Conservation (phyloP, 2,113 vertebrate species). For the Cnemophilus loriae region DNA sequence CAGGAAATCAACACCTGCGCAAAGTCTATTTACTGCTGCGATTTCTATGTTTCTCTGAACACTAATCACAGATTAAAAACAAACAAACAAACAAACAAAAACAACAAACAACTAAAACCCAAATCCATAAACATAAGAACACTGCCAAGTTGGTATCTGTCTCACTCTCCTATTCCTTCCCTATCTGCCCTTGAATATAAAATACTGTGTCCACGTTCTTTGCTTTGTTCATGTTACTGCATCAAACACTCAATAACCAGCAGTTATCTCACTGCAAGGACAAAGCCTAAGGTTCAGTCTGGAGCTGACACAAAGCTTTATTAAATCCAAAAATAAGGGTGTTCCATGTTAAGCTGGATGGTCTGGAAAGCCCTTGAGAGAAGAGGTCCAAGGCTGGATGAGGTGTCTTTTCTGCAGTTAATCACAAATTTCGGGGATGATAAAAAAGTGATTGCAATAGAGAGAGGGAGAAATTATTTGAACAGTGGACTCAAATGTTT, state of each 20-base stretch:
- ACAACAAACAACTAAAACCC: not conserved
- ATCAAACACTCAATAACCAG: not conserved
- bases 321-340: not conserved
- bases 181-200: not conserved
- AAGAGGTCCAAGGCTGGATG: not conserved
- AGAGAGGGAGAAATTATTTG: not conserved
- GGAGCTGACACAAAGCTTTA: not conserved
- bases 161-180: not conserved
- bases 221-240: not conserved
- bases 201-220: not conserved
- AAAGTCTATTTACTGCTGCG: not conserved
- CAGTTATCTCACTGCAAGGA: not conserved
- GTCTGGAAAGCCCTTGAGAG: not conserved
- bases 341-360: not conserved
- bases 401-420: not conserved
- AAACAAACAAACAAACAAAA: accelerated
- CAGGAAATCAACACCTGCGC: not conserved
- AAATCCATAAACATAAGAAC: not conserved
- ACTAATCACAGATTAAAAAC: not conserved
- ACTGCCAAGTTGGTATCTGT: not conserved
- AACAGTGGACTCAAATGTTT: not conserved
- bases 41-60: not conserved
- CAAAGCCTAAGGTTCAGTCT: not conserved
- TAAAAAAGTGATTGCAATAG: not conserved
- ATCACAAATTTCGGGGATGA: not conserved